Evolutionary conservation across 2,113 vertebrate species (phyloP).

Genomic region (Nothobranchius furzeri): DNA sequence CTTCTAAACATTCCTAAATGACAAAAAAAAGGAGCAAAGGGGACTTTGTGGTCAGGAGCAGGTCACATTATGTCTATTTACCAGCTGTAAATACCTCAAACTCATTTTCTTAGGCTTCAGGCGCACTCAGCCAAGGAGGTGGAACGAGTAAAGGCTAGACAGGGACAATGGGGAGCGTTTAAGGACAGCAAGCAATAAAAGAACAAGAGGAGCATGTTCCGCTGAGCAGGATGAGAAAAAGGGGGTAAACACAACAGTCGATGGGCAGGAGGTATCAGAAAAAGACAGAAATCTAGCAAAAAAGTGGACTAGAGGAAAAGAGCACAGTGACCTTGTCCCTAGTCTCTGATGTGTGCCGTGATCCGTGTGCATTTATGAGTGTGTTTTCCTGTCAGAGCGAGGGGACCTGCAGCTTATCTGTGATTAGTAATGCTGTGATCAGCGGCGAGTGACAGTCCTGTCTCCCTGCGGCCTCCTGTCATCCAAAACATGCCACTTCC

Average conservation of each 20-base stretch:
- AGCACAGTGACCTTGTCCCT: constrained; percentile 51
- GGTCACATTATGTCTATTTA: constrained; percentile 55
- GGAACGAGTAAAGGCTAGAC: constrained; percentile 21
- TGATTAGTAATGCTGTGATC: constrained; percentile 75
- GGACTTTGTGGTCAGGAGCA: constrained; percentile 25
- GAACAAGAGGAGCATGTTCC: constrained; percentile 30
- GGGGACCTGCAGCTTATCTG: constrained; percentile 67
- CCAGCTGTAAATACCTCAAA: constrained; percentile 67
- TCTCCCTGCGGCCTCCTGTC: constrained; percentile 49
- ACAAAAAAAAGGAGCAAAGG: constrained; percentile 39
- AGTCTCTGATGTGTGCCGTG: constrained; percentile 47
- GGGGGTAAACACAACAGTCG: neutral
- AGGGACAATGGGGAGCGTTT: constrained; percentile 22
- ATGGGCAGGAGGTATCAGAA: neutral
- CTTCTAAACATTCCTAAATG: constrained; percentile 45
- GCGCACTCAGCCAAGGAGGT: constrained; percentile 29
- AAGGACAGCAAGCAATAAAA: constrained; percentile 57
- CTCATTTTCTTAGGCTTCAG: neutral
- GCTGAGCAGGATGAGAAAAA: constrained; percentile 18
- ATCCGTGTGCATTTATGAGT: constrained; percentile 46
- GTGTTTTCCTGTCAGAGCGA: constrained; percentile 37
- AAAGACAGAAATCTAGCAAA: neutral
- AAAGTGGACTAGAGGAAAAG: neutral
- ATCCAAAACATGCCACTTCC: constrained; percentile 60
- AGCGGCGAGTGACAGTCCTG: constrained; percentile 63